Percentiles rank a stretch among this genome's conserved stretches.
These are phyloP conservation scores for Oryzias dopingdopingensis DNA, from an alignment of 2,797 vertebrate genomes.

Conservation along the genomic window DNA sequence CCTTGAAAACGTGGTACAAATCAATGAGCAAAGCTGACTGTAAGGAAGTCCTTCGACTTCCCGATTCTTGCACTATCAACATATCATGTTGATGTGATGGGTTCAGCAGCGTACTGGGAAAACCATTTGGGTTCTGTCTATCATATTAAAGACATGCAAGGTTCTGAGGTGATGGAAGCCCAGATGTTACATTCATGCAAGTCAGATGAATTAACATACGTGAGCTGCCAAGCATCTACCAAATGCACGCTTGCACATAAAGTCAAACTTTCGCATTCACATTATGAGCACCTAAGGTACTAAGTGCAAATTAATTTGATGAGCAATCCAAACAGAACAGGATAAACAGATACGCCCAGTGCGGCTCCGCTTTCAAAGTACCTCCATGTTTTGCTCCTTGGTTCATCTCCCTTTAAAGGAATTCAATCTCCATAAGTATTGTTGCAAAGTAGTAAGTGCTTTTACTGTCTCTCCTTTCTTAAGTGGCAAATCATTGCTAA, in stretches of 20 bases:
- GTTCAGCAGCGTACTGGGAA: slow-evolving; percentile 43
- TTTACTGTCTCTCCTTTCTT: slow-evolving; percentile 70
- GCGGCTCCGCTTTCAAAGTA: slow-evolving; percentile 29
- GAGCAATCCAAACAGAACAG: slow-evolving; percentile 37
- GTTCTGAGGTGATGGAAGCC: slow-evolving; percentile 46
- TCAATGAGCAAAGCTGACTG: slow-evolving; percentile 74
- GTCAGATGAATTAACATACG: slow-evolving; percentile 11
- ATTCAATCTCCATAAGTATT: slow-evolving; percentile 61
- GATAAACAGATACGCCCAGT: slow-evolving; percentile 32
- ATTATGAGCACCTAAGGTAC: slow-evolving; percentile 17
- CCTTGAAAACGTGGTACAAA: slow-evolving; percentile 73
- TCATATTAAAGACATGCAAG: slow-evolving; percentile 59
- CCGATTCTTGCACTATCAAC: slow-evolving; percentile 73
- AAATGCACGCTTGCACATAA: slow-evolving; percentile 10
- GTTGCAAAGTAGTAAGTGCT: slow-evolving; percentile 57
- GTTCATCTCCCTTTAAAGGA: slow-evolving; percentile 42
- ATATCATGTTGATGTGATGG: slow-evolving; percentile 70
- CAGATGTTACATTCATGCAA: slow-evolving; percentile 31
- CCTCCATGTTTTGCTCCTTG: slow-evolving; percentile 26
- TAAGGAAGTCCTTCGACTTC: slow-evolving; percentile 68
- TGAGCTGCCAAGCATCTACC: slow-evolving; percentile 5
- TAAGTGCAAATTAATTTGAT: slow-evolving; percentile 46
- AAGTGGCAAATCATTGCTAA: slow-evolving; percentile 74
- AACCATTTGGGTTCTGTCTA: slow-evolving; percentile 62
- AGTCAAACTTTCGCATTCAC: neutral